These are phyloP conservation scores for Rhimphoctona megacephalus DNA, from an alignment of 2,888 invertebrate genomes.

Conservation along the genomic window DNA sequence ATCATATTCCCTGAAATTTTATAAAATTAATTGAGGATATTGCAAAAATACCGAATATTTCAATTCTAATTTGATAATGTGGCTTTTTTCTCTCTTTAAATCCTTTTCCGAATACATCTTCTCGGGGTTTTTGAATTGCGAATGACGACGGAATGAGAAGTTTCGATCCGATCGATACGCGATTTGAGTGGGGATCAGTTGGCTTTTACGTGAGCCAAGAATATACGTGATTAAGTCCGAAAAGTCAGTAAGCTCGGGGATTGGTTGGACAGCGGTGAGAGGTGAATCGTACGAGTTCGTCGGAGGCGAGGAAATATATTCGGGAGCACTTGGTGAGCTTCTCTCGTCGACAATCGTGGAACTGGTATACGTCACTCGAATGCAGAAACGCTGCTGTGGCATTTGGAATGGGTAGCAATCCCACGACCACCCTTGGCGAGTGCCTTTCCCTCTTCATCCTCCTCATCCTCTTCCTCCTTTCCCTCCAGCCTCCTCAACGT, in stretches of 20 bases:
- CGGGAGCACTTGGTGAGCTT: conserved; percentile 44
- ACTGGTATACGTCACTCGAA: conserved; percentile 75
- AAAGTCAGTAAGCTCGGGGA: conserved; percentile 22
- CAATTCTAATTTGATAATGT: background rate
- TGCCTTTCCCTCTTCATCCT: conserved; percentile 70
- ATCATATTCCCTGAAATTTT: background rate
- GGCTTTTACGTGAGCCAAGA: conserved; percentile 8
- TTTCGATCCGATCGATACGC: conserved; percentile 1
- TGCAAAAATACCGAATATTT: background rate
- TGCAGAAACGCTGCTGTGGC: conserved; percentile 80
- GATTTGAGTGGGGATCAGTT: conserved; percentile 8
- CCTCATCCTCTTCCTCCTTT: conserved; percentile 55
- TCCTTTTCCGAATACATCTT: background rate
- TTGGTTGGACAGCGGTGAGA: conserved; percentile 16
- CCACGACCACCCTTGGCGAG: conserved; percentile 61
- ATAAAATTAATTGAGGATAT: background rate
- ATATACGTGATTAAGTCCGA: conserved; percentile 28
- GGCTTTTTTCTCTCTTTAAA: background rate
- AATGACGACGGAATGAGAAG: background rate
- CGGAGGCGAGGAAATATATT: conserved; percentile 29
- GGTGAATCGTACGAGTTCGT: conserved; percentile 15
- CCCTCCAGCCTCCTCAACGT: conserved; percentile 55
- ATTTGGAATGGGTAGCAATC: conserved; percentile 73
- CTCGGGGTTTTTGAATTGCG: background rate
- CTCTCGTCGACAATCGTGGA: conserved; percentile 54